Evolutionary conservation across 2,797 vertebrate genomes (phyloP).

Genomic region (Rhinella marina): DNA sequence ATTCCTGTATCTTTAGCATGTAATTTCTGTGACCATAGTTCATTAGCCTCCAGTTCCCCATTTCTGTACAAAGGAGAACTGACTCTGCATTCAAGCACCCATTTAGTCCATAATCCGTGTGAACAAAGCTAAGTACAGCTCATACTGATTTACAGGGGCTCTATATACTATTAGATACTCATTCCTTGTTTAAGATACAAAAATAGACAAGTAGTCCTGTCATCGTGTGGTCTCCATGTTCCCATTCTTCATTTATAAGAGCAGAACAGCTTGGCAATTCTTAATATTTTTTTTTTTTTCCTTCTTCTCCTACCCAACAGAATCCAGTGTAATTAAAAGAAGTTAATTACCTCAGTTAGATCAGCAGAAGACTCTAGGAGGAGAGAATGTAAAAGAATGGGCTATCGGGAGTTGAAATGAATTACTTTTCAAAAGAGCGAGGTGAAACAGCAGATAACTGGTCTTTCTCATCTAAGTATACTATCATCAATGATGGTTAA

Average conservation of each 20-base stretch:
- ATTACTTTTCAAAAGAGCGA: slow-evolving; percentile 2
- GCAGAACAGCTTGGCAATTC: neutral
- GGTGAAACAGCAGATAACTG: neutral
- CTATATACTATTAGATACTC: neutral
- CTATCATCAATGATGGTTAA: too few species aligned
- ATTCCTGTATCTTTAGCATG: neutral
- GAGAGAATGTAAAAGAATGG: neutral
- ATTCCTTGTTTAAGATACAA: neutral
- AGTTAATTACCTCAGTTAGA: slow-evolving; percentile 39
- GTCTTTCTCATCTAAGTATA: neutral
- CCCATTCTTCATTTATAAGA: neutral
- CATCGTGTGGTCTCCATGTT: neutral
- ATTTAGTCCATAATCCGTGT: too few species aligned
- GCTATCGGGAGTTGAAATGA: neutral
- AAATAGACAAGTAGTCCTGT: neutral
- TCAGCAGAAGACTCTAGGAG: slow-evolving; percentile 16
- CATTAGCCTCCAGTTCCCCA: neutral
- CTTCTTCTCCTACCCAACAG: neutral
- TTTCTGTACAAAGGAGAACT: neutral
- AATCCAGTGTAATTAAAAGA: slow-evolving; percentile 31
- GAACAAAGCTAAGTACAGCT: neutral
- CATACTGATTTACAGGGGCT: neutral
- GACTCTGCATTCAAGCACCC: neutral
- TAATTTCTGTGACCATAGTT: neutral
- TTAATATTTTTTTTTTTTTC: neutral